phyloP scores from a whole-genome alignment of 2,888 invertebrate species.

The Xestobium rufovillosum region DNA sequence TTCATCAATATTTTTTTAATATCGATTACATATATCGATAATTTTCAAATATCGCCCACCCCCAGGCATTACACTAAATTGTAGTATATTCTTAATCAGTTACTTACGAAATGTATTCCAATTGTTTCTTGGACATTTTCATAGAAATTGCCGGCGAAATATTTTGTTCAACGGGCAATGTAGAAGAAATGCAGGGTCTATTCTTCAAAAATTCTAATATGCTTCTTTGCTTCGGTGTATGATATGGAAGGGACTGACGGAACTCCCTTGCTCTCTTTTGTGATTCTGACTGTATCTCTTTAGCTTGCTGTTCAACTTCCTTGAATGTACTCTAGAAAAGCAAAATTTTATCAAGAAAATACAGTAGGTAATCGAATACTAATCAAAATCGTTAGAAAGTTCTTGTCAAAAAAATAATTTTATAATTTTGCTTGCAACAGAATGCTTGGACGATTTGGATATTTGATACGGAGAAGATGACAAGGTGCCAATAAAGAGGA shows the following conservation, averaged over 20 bases:
- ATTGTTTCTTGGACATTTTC: constrained; percentile 61
- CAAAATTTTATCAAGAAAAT: constrained; percentile 14
- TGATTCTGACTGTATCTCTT: constrained; percentile 74
- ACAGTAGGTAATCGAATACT: too few species aligned
- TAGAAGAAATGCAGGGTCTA: constrained; percentile 43
- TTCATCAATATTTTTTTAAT: constrained; percentile 1
- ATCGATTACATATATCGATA: not conserved
- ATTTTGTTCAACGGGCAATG: constrained; percentile 34
- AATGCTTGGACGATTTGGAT: too few species aligned
- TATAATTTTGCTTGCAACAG: too few species aligned
- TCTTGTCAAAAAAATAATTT: too few species aligned
- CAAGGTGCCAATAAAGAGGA: too few species aligned
- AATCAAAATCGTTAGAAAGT: too few species aligned
- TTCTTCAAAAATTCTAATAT: constrained; percentile 69
- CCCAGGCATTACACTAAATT: too few species aligned
- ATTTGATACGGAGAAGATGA: too few species aligned
- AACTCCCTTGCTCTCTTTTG: constrained; percentile 74
- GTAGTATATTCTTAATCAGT: too few species aligned
- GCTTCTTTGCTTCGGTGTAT: constrained; percentile 71
- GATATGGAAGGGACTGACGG: constrained; percentile 73
- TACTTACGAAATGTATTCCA: constrained; percentile 60
- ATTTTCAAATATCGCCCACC: too few species aligned
- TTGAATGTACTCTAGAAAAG: constrained; percentile 55
- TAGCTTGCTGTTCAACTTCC: constrained; percentile 61
- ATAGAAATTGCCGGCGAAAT: constrained; percentile 44